A percentile compares a stretch with the other conserved stretches of the same genome.
These are phyloP conservation scores for Tenualosa thibaudeaui DNA, from an alignment of 2,797 vertebrate species.

Conservation along the genomic window DNA sequence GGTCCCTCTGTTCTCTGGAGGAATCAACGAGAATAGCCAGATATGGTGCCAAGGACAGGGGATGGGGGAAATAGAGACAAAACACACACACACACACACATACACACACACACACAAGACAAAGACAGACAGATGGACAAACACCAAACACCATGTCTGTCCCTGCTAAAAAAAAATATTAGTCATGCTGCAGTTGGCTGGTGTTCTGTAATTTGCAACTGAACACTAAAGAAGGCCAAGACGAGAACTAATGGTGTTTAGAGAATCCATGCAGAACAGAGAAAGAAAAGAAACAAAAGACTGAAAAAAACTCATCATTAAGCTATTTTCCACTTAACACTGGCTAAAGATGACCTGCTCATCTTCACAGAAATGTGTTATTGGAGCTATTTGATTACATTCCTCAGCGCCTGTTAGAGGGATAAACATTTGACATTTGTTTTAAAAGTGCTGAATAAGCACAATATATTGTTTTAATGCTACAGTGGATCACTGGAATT, in stretches of 20 bases:
- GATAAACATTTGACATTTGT: background rate
- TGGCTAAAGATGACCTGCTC: background rate
- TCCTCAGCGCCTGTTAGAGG: background rate
- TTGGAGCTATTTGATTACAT: background rate
- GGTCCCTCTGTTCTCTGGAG: background rate
- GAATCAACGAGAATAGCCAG: slow-evolving; percentile 16
- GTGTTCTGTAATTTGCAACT: background rate
- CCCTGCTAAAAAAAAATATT: background rate
- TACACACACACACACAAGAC: background rate
- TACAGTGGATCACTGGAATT: background rate
- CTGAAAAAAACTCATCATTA: background rate
- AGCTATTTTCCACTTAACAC: background rate
- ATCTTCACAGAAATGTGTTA: background rate
- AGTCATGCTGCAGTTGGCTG: background rate
- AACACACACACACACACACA: background rate
- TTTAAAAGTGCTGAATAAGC: background rate
- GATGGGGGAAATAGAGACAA: background rate
- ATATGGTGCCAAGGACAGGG: background rate
- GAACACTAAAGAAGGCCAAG: background rate
- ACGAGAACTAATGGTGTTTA: background rate
- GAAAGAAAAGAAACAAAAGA: background rate
- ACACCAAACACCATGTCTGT: background rate
- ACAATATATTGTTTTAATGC: background rate
- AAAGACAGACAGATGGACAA: background rate
- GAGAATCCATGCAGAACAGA: background rate